These are phyloP conservation scores for Melanerpes aurifrons DNA, from an alignment of 2,113 vertebrate species.

Conservation along the genomic window DNA sequence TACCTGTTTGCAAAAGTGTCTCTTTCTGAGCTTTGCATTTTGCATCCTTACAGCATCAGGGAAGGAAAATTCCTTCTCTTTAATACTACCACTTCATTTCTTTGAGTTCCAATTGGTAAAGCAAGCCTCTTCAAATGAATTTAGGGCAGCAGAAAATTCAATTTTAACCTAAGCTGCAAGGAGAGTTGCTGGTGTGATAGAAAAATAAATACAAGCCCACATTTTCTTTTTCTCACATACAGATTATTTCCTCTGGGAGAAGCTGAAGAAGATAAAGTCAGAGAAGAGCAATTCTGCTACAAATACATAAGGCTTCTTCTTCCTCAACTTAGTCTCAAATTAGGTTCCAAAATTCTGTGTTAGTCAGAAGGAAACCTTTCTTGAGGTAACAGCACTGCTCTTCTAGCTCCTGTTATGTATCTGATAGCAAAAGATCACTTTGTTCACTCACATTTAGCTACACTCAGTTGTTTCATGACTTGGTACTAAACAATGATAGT, in stretches of 20 bases:
- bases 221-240: neutral
- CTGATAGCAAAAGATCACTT: neutral
- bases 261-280: neutral
- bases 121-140: neutral
- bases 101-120: neutral
- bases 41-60: neutral
- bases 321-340: neutral
- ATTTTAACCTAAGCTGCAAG: neutral
- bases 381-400: neutral
- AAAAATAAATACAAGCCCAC: neutral
- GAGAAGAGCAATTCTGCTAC: neutral
- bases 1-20: neutral
- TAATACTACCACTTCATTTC: neutral
- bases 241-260: neutral
- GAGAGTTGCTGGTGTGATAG: neutral
- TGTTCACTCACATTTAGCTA: neutral
- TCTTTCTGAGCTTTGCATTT: neutral
- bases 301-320: neutral
- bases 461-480: neutral
- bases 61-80: neutral
- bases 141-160: neutral
- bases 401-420: neutral
- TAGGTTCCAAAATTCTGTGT: neutral
- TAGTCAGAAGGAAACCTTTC: neutral
- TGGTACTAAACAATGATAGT: neutral